Evolutionary conservation across 1,140 invertebrate species (phyloP).

Genomic region (Drosophila guanche): DNA sequence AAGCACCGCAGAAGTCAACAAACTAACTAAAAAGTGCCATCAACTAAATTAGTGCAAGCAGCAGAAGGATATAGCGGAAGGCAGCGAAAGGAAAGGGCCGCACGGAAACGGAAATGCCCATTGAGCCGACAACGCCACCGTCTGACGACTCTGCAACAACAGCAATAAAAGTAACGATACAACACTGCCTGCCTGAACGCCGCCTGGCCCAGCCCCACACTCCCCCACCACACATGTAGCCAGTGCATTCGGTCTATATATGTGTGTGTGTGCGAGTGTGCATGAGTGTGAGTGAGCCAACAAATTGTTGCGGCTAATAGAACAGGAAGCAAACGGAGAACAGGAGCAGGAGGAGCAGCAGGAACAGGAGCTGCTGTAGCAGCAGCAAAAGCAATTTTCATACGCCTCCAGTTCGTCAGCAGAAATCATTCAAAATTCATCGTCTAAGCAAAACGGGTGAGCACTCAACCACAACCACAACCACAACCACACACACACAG

Average conservation of each 20-base stretch:
- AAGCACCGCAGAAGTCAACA: constrained; percentile 26
- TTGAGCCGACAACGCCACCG: constrained; percentile 44
- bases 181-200: not conserved
- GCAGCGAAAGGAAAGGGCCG: constrained; percentile 3
- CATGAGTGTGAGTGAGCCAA: constrained; percentile 14
- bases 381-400: constrained; percentile 48
- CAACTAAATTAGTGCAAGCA: constrained; percentile 47
- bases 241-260: constrained; percentile 24
- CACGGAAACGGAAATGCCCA: constrained; percentile 72
- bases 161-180: constrained; percentile 19
- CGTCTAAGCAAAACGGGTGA: constrained; percentile 82
- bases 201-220: constrained; percentile 25
- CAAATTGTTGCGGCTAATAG: constrained; percentile 49
- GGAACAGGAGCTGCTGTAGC: no score
- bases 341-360: not conserved
- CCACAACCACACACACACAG: constrained; percentile 23
- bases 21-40: constrained; percentile 47
- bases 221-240: constrained; percentile 56
- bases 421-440: constrained; percentile 83
- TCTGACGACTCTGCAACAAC: constrained; percentile 36
- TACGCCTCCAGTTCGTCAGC: constrained; percentile 42
- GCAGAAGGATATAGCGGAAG: constrained; percentile 15
- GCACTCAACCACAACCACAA: constrained; percentile 38
- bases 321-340: constrained; percentile 31
- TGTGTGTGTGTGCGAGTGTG: constrained; percentile 14